Conservation (phyloP, 92 coral and sea anemone species). For the Zoanthus sansibaricus region DNA sequence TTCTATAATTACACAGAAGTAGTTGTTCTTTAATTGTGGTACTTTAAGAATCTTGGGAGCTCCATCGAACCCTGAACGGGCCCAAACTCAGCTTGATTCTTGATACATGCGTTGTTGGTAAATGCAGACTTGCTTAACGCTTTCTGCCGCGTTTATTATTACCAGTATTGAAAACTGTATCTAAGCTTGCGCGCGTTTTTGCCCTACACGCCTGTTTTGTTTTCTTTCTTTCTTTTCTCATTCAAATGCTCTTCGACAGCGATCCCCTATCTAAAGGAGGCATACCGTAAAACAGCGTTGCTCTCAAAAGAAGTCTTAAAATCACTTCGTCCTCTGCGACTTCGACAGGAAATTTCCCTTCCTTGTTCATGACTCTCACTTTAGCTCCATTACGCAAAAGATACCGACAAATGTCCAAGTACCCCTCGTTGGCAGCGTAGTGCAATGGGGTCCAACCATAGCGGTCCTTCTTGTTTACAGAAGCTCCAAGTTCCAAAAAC, state of each 20-base stretch:
- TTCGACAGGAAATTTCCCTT: constrained; percentile 91
- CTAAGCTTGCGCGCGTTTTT: not conserved
- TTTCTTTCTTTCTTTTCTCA: not conserved
- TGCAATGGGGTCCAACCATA: constrained; percentile 95
- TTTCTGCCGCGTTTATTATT: too few relatives aligned
- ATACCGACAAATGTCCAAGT: constrained; percentile 83
- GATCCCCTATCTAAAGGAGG: constrained; percentile 71
- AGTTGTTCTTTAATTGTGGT: not conserved
- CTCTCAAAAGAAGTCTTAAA: constrained; percentile 73
- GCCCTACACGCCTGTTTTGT: not conserved
- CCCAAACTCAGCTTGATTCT: not conserved
- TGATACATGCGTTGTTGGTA: not conserved
- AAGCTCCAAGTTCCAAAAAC: constrained; percentile 89
- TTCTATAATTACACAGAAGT: not conserved
- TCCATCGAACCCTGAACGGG: too few relatives aligned
- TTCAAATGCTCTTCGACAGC: constrained; percentile 52
- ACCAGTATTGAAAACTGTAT: not conserved
- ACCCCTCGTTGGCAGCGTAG: constrained; percentile 97
- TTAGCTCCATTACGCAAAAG: constrained; percentile 88
- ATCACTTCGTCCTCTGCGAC: constrained; percentile 87
- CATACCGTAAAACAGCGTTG: constrained; percentile 69
- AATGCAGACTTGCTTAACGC: not conserved
- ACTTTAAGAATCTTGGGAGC: too few relatives aligned
- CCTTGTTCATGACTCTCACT: constrained; percentile 78
- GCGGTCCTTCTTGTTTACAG: constrained; percentile 84